A percentile compares a stretch with the other conserved stretches of the same genome.
Conservation (phyloP, 2,113 vertebrate genomes). For the Rostratula benghalensis region DNA sequence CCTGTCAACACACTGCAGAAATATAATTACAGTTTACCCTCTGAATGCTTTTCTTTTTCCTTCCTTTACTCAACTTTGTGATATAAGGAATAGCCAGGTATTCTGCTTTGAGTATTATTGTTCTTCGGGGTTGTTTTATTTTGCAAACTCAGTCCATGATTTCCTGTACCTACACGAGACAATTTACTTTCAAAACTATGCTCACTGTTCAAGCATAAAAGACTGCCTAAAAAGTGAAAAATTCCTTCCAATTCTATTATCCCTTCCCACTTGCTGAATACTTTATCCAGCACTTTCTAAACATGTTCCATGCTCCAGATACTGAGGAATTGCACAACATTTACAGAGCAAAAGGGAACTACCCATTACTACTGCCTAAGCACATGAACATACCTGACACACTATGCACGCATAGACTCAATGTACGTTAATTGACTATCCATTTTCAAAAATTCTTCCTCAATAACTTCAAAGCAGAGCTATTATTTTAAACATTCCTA, state of each 20-base stretch:
- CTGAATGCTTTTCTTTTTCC: neutral
- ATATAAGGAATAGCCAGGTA: neutral
- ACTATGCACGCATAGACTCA: neutral
- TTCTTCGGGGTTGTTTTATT: neutral
- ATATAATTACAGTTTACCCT: neutral
- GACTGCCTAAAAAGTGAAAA: neutral
- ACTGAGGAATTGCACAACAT: neutral
- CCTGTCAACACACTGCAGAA: neutral
- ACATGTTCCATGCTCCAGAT: neutral
- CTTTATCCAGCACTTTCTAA: neutral
- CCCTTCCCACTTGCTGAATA: neutral
- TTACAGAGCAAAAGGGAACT: neutral
- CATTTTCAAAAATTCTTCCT: neutral
- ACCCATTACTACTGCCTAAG: neutral
- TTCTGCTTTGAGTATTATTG: neutral
- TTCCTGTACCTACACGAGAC: neutral
- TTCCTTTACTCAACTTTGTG: neutral
- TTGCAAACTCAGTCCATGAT: neutral
- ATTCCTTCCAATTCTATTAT: neutral
- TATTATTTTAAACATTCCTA: neutral
- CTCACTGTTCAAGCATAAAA: neutral
- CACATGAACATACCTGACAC: neutral
- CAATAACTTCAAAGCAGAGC: neutral
- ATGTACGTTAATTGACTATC: neutral
- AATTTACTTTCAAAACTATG: neutral